Percentiles rank a stretch among this genome's conserved stretches.
These are phyloP conservation scores for Chaetogeoica ovagalla DNA, from an alignment of 2,888 invertebrate species.

Conservation along the genomic window DNA sequence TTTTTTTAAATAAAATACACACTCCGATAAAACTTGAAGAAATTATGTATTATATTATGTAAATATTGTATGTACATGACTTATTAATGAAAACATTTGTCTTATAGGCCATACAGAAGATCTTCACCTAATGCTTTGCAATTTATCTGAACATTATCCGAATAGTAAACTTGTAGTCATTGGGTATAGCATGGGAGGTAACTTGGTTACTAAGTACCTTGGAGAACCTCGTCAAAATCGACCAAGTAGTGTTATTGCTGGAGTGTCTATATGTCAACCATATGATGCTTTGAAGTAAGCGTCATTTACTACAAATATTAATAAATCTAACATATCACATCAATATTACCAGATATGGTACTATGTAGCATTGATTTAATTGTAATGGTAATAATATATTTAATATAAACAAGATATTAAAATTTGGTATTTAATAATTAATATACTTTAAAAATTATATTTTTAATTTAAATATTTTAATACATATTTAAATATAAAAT, in stretches of 20 bases:
- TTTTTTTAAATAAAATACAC: no score
- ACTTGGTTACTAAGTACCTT: constrained; percentile 89
- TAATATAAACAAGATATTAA: not conserved
- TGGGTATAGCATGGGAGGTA: constrained; percentile 93
- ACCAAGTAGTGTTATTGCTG: constrained; percentile 77
- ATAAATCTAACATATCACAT: not conserved
- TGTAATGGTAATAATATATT: not conserved
- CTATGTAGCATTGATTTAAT: not conserved
- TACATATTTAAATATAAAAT: not conserved
- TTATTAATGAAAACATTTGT: no score
- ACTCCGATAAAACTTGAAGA: no score
- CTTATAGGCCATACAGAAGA: constrained; percentile 83
- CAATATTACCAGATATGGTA: no score
- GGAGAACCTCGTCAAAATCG: constrained; percentile 72
- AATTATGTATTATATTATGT: no score
- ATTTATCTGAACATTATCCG: constrained; percentile 73
- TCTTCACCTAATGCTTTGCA: constrained; percentile 79
- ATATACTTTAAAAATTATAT: not conserved
- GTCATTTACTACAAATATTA: constrained; percentile 2
- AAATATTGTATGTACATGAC: no score
- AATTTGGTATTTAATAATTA: not conserved
- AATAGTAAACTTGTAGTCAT: constrained; percentile 78
- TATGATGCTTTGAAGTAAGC: constrained; percentile 89
- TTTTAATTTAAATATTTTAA: no score
- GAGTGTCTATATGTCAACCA: constrained; percentile 91